Evolutionary conservation across 2,113 vertebrate genomes (phyloP).

Genomic region (Acinonyx jubatus): DNA sequence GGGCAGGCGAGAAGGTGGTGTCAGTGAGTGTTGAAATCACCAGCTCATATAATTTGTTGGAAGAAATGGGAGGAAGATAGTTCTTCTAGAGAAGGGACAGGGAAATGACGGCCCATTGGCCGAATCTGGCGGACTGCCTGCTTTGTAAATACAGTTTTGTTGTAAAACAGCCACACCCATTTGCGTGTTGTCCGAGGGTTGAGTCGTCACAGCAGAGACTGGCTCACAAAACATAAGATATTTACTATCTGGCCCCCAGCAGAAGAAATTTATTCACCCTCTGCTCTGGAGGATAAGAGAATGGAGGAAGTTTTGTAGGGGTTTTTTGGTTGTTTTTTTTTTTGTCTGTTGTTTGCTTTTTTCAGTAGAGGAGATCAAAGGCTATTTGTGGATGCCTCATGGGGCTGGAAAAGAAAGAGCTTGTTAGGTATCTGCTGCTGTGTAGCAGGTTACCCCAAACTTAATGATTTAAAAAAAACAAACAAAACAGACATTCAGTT

Average conservation of each 20-base stretch:
- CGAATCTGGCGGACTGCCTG: not conserved
- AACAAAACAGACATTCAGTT: not conserved
- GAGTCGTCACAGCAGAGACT: not conserved
- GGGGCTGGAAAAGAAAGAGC: not conserved
- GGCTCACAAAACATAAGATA: not conserved
- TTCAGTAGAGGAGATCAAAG: not conserved
- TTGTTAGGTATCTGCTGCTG: not conserved
- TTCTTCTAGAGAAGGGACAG: not conserved
- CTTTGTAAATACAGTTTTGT: not conserved
- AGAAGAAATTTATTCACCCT: not conserved
- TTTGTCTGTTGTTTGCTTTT: not conserved
- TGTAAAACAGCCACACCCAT: not conserved
- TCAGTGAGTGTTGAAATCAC: not conserved
- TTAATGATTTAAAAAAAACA: not conserved
- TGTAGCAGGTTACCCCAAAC: not conserved
- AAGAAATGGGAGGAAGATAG: not conserved
- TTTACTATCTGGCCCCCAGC: too few species aligned
- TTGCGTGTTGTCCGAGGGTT: not conserved
- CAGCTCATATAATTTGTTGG: not conserved
- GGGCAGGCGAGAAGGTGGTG: not conserved
- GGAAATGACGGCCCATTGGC: not conserved
- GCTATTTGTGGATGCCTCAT: not conserved
- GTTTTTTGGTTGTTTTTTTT: not conserved
- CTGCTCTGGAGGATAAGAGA: not conserved
- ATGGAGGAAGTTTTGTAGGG: not conserved